Evolutionary conservation across 2,888 invertebrate genomes (phyloP).

Genomic region (Eupithecia dodoneata): DNA sequence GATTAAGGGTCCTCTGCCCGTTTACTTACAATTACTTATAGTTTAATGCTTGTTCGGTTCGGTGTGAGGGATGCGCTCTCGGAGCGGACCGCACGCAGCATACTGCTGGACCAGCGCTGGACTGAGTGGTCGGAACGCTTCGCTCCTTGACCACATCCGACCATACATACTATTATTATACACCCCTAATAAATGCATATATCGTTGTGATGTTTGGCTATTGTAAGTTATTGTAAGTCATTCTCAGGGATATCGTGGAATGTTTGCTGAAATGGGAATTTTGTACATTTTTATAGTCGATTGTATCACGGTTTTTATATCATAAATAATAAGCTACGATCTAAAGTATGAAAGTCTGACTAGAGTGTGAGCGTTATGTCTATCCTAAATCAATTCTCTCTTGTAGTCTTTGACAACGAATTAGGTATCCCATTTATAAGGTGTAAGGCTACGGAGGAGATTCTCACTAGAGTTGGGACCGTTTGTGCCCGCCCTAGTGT

Average conservation of each 20-base stretch:
- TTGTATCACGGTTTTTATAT: slow-evolving; percentile 46
- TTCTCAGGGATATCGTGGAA: slow-evolving; percentile 63
- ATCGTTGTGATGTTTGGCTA: slow-evolving; percentile 77
- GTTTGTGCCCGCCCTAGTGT: slow-evolving; percentile 37
- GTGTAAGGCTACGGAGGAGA: slow-evolving; percentile 50
- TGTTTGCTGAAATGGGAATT: slow-evolving; percentile 52
- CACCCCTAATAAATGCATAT: slow-evolving; percentile 55
- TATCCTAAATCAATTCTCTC: slow-evolving; percentile 42
- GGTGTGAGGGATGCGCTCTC: slow-evolving; percentile 1
- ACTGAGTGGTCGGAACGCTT: background rate
- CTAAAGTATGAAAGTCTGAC: slow-evolving; percentile 62
- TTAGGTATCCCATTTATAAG: slow-evolving; percentile 57
- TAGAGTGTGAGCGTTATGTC: slow-evolving; percentile 60
- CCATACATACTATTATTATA: slow-evolving; percentile 41
- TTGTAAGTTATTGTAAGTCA: slow-evolving; percentile 76
- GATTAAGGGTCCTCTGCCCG: slow-evolving; percentile 14
- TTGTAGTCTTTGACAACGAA: slow-evolving; percentile 71
- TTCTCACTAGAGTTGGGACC: slow-evolving; percentile 45
- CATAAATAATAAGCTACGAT: slow-evolving; percentile 44
- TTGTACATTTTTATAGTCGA: slow-evolving; percentile 61
- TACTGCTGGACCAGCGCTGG: no score
- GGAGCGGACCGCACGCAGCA: slow-evolving; percentile 12
- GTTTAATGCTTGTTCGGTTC: slow-evolving; percentile 22
- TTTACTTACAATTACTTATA: slow-evolving; percentile 27
- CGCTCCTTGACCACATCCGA: slow-evolving; percentile 15